Evolutionary conservation across 1,140 invertebrate genomes (phyloP).

Genomic region (Dufourea novaeangliae): DNA sequence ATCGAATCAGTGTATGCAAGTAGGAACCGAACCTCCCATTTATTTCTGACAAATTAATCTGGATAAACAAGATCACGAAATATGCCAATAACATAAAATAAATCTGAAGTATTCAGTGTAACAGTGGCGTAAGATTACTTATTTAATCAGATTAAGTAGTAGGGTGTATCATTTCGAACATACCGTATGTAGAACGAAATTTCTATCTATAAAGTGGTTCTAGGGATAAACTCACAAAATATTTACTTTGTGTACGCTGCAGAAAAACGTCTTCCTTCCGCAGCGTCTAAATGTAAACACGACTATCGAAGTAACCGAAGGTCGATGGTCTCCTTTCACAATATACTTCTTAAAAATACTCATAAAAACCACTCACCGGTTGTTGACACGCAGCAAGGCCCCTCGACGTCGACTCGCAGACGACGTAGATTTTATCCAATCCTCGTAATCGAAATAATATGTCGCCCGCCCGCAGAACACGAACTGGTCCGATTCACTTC

Average conservation of each 20-base stretch:
- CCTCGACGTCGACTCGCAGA: background rate
- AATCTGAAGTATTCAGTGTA: background rate
- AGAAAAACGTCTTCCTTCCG: too few relatives aligned
- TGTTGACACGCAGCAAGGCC: background rate
- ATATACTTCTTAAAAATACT: too few relatives aligned
- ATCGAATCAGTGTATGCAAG: too few relatives aligned
- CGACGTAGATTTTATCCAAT: conserved; percentile 41
- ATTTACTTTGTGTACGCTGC: background rate
- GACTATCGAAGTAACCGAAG: too few relatives aligned
- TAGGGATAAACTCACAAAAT: background rate
- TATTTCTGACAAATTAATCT: too few relatives aligned
- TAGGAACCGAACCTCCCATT: too few relatives aligned
- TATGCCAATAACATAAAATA: background rate
- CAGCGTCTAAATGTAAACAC: too few relatives aligned
- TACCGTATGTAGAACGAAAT: background rate
- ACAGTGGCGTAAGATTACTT: background rate
- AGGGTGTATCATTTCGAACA: background rate
- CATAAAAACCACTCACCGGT: conserved; percentile 36
- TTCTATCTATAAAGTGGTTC: background rate
- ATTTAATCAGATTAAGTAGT: background rate
- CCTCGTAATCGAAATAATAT: conserved; percentile 46
- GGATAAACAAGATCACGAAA: too few relatives aligned
- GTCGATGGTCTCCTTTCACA: too few relatives aligned
- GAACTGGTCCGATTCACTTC: conserved; percentile 40
- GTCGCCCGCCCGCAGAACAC: conserved; percentile 34